phyloP scores from a whole-genome alignment of 2,113 vertebrate genomes.

The Pholis gunnellus region DNA sequence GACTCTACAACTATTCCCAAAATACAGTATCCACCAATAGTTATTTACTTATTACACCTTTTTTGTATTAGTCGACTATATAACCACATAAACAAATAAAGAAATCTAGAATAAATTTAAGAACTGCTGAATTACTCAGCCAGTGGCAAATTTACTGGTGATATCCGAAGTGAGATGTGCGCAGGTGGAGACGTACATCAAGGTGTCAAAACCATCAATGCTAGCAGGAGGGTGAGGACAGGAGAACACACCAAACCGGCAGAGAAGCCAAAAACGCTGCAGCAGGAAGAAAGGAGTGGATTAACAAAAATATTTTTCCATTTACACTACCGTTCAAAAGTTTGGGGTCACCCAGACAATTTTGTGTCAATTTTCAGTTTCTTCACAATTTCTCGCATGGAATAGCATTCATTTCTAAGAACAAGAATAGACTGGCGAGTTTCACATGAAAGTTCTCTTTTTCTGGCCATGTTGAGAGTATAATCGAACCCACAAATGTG shows the following conservation, averaged over 20 bases:
- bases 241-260: slow-evolving; percentile 38
- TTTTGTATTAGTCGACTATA: neutral
- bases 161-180: neutral
- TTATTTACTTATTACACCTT: neutral
- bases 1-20: neutral
- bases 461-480: too few species aligned
- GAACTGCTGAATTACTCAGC: neutral
- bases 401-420: too few species aligned
- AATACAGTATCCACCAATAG: neutral
- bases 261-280: slow-evolving; percentile 49
- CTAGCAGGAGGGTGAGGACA: slow-evolving; percentile 36
- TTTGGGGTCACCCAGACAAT: too few species aligned
- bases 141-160: neutral
- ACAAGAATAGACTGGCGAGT: too few species aligned
- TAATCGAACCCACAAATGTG: too few species aligned
- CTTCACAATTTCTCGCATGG: too few species aligned
- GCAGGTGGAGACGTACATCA: slow-evolving; percentile 21
- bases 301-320: neutral
- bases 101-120: too few species aligned
- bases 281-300: slow-evolving; percentile 18
- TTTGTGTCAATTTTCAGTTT: too few species aligned
- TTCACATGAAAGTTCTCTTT: too few species aligned
- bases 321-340: too few species aligned
- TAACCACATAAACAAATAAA: neutral
- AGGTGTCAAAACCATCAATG: slow-evolving; percentile 25